Conservation (phyloP, 1,140 invertebrate species). For the Andricus grossulariae region DNA sequence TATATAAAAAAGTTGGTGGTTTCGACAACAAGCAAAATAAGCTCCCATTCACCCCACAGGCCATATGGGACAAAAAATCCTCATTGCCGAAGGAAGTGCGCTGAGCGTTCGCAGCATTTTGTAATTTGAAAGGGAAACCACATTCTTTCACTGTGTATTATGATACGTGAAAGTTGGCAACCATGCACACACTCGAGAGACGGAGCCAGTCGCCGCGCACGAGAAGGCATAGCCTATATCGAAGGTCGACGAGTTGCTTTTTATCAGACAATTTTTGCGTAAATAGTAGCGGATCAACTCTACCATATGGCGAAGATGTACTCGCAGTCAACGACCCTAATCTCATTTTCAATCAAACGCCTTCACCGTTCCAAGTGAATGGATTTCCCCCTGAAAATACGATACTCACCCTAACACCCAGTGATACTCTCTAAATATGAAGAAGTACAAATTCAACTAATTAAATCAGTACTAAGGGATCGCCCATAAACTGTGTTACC, state of each 20-base stretch:
- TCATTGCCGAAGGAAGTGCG: conserved; percentile 59
- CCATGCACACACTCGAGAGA: conserved; percentile 5
- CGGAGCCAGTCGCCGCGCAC: conserved; percentile 42
- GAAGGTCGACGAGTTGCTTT: conserved; percentile 70
- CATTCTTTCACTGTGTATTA: conserved; percentile 73
- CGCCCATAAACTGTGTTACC: no score
- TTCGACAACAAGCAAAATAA: conserved; percentile 3
- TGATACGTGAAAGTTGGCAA: conserved; percentile 73
- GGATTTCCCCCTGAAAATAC: not conserved
- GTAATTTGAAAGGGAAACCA: conserved; percentile 75
- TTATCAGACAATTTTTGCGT: conserved; percentile 63
- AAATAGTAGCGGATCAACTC: conserved; percentile 54
- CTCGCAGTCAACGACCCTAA: conserved; percentile 37
- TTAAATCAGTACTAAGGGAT: no score
- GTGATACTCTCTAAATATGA: no score
- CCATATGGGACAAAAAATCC: conserved; percentile 33
- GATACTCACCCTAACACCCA: not conserved
- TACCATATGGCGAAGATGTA: conserved; percentile 61
- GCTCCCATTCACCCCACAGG: conserved; percentile 2
- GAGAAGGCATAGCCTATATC: conserved; percentile 61
- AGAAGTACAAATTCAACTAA: no score
- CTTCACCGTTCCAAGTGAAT: not conserved
- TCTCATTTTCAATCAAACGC: conserved; percentile 45
- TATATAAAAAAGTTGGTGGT: not conserved
- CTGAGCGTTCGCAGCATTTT: conserved; percentile 62